These are phyloP conservation scores for Nebria salina DNA, from an alignment of 2,888 invertebrate species.

Conservation along the genomic window DNA sequence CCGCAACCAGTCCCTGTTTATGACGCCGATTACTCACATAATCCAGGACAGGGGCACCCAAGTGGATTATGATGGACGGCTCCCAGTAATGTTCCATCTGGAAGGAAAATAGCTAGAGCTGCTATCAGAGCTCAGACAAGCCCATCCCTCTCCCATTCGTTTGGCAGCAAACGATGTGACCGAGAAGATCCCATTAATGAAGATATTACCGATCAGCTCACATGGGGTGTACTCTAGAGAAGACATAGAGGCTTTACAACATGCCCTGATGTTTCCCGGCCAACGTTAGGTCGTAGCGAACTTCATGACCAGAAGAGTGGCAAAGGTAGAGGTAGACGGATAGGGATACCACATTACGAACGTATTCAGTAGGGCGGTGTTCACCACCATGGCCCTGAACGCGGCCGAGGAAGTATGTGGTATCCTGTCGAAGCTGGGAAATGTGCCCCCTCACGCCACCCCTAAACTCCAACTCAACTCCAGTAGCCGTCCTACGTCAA, in stretches of 20 bases:
- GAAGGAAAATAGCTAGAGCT: too few relatives aligned
- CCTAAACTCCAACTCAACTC: too few relatives aligned
- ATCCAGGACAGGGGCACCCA: too few relatives aligned
- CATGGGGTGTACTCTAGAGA: slow-evolving; percentile 6
- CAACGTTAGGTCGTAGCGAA: neutral
- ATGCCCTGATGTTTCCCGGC: slow-evolving; percentile 15
- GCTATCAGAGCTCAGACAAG: too few relatives aligned
- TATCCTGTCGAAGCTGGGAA: slow-evolving; percentile 15
- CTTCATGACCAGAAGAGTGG: neutral
- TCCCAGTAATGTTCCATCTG: too few relatives aligned
- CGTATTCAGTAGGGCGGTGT: neutral
- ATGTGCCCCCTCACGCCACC: neutral
- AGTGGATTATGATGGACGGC: too few relatives aligned
- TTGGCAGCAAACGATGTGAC: too few relatives aligned
- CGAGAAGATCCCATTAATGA: neutral
- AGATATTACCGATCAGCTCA: slow-evolving; percentile 20
- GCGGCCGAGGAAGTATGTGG: neutral
- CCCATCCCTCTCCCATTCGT: too few relatives aligned
- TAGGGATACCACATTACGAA: slow-evolving; percentile 9
- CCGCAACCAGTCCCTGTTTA: neutral
- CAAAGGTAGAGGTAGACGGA: neutral
- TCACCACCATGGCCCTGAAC: neutral
- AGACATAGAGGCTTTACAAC: slow-evolving; percentile 9
- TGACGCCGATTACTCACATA: too few relatives aligned
- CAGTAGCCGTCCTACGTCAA: too few relatives aligned